phyloP scores from a whole-genome alignment of 1,140 invertebrate genomes.

The Hestina assimilis region DNA sequence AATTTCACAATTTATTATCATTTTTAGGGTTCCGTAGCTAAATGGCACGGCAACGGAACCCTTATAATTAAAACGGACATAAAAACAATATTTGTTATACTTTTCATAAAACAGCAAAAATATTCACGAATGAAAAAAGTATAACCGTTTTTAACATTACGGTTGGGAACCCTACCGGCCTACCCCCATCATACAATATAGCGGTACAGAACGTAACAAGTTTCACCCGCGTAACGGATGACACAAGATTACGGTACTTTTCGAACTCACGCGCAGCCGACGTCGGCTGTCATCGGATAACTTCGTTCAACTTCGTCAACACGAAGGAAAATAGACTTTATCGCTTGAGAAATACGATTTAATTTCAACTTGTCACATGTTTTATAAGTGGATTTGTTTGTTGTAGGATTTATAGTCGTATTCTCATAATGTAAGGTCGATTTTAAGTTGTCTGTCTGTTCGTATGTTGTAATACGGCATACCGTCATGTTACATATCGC shows the following conservation, averaged over 20 bases:
- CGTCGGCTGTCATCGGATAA: conserved; percentile 27
- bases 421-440: neutral
- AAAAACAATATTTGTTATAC: too few species aligned
- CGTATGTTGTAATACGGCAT: neutral
- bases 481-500: conserved; percentile 16
- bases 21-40: too few species aligned
- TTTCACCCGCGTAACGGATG: conserved; percentile 67
- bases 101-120: too few species aligned
- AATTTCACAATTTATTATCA: too few species aligned
- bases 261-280: conserved; percentile 48
- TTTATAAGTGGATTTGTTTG: too few species aligned
- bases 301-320: neutral
- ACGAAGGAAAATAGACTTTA: neutral
- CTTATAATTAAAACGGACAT: too few species aligned
- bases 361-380: too few species aligned
- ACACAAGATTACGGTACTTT: conserved; percentile 70
- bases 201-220: conserved; percentile 54
- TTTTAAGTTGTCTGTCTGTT: neutral
- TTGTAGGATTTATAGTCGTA: neutral
- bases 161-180: neutral
- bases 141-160: neutral
- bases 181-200: conserved; percentile 48
- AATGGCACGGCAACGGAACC: too few species aligned
- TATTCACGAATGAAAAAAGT: too few species aligned
- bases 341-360: too few species aligned